phyloP scores from a whole-genome alignment of 2,888 invertebrate genomes.

The Phyto melanocephala region DNA sequence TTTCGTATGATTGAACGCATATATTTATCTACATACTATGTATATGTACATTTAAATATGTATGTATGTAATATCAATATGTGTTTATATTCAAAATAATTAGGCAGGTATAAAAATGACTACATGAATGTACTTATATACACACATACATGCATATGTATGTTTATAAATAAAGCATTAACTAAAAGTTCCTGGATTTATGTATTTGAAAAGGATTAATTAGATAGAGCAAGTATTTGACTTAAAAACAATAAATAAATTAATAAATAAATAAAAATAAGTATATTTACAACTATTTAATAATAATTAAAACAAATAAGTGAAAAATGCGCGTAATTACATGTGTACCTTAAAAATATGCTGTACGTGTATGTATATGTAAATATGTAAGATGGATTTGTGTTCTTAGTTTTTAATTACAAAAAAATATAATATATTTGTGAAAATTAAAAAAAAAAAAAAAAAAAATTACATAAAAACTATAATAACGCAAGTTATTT shows the following conservation, averaged over 20 bases:
- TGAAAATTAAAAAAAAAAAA: background rate
- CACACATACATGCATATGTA: conserved; percentile 12
- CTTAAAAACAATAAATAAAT: background rate
- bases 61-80: no score
- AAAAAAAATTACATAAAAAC: background rate
- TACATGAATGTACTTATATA: background rate
- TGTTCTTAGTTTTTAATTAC: conserved; percentile 47
- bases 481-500: no score
- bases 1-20: no score
- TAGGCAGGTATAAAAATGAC: no score
- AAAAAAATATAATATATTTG: conserved; percentile 3
- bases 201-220: conserved; percentile 25
- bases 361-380: background rate
- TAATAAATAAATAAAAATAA: background rate
- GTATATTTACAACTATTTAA: background rate
- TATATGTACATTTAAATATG: no score
- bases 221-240: conserved; percentile 26
- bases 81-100: no score
- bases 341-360: conserved; percentile 56
- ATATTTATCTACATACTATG: no score
- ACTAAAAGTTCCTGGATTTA: conserved; percentile 51
- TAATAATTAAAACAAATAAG: background rate
- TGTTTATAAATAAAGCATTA: conserved; percentile 30
- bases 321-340: conserved; percentile 52
- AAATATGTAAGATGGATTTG: conserved; percentile 30